These are phyloP conservation scores for Pandion haliaetus DNA, from an alignment of 2,113 vertebrate genomes.

Conservation along the genomic window DNA sequence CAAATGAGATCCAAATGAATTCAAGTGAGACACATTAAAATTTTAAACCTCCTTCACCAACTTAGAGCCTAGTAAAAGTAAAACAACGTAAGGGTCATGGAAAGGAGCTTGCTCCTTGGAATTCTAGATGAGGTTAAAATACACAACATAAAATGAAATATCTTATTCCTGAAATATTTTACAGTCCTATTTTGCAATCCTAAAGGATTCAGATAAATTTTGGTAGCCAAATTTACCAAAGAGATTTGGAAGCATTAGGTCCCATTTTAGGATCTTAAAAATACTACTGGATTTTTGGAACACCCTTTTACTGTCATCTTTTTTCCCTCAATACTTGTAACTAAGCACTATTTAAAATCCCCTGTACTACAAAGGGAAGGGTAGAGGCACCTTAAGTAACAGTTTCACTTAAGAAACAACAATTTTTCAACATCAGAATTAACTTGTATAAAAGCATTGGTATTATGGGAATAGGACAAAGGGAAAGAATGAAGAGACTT, in stretches of 20 bases:
- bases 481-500: background rate
- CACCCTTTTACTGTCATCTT: background rate
- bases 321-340: background rate
- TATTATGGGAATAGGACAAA: background rate
- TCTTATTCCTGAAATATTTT: background rate
- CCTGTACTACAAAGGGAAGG: background rate
- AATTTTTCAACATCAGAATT: background rate
- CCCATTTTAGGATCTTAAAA: background rate
- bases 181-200: background rate
- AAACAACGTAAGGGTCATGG: background rate
- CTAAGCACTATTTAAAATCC: background rate
- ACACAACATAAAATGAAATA: background rate
- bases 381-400: background rate
- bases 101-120: background rate
- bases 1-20: background rate
- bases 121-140: background rate
- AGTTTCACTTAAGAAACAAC: background rate
- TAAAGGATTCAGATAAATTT: background rate
- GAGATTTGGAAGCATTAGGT: background rate
- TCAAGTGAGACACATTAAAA: background rate
- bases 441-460: background rate
- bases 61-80: background rate
- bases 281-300: background rate
- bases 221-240: background rate
- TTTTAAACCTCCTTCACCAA: background rate